A percentile compares a stretch with the other conserved stretches of the same genome.
Evolutionary conservation across 2,888 invertebrate genomes (phyloP).

Genomic region (Lepidocyrtoides sp.): DNA sequence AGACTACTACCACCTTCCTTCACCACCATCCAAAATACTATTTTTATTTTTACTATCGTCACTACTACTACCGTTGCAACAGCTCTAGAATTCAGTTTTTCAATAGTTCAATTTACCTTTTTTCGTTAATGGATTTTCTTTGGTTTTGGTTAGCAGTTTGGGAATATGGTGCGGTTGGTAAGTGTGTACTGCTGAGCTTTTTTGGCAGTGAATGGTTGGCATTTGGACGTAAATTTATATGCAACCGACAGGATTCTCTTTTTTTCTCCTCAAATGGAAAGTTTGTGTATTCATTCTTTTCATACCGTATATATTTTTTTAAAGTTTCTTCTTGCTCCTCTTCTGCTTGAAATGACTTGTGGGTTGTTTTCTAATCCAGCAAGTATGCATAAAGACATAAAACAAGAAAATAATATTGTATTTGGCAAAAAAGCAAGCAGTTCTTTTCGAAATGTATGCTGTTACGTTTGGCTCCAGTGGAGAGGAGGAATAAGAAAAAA

Average conservation of each 20-base stretch:
- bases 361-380: conserved; percentile 58
- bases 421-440: background rate
- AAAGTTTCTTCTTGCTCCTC: background rate
- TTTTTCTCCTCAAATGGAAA: conserved; percentile 3
- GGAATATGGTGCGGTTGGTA: conserved; percentile 36
- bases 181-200: conserved; percentile 47
- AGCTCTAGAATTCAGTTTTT: conserved; percentile 29
- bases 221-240: conserved; percentile 69
- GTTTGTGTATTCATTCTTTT: conserved; percentile 43
- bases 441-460: background rate
- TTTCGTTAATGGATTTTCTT: conserved; percentile 63
- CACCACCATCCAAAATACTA: background rate
- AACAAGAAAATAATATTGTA: conserved; percentile 26
- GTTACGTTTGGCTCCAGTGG: background rate
- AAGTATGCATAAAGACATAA: conserved; percentile 47
- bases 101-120: conserved; percentile 56
- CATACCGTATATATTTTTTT: background rate
- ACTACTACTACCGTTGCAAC: background rate
- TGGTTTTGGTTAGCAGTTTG: conserved; percentile 45
- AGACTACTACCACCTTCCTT: background rate
- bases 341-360: conserved; percentile 68
- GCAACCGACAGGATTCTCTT: conserved; percentile 74
- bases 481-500: background rate
- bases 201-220: conserved; percentile 66
- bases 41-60: background rate